These are phyloP conservation scores for Pluvianellus socialis DNA, from an alignment of 2,113 vertebrate species.

Conservation along the genomic window DNA sequence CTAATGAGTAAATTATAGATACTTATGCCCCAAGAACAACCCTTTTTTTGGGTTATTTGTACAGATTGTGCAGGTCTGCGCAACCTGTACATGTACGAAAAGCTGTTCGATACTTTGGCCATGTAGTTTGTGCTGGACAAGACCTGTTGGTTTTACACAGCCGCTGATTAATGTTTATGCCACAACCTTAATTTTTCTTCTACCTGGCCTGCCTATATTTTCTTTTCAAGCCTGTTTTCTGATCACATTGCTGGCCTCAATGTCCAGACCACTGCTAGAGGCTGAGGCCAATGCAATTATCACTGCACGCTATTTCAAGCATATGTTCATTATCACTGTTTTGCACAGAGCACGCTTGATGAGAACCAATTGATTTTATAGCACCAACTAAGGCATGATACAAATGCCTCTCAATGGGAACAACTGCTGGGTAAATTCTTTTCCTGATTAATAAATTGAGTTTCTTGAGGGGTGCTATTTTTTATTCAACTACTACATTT, in stretches of 20 bases:
- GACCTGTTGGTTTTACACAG: background rate
- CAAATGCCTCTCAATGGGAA: background rate
- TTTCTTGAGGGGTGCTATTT: background rate
- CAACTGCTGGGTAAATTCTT: background rate
- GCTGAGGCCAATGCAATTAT: background rate
- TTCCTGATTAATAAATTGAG: slow-evolving; percentile 3
- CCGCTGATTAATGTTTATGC: background rate
- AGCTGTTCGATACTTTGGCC: background rate
- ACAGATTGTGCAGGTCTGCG: background rate
- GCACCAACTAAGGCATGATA: background rate
- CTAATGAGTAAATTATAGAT: background rate
- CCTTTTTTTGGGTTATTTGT: background rate
- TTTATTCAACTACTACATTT: background rate
- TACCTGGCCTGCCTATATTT: background rate
- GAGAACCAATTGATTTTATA: slow-evolving; percentile 23
- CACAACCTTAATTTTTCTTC: background rate
- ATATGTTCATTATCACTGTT: slow-evolving; percentile 10
- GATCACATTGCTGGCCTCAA: background rate
- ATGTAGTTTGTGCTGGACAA: background rate
- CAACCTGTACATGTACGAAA: background rate
- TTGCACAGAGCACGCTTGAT: background rate
- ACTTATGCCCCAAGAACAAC: background rate
- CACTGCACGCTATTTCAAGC: background rate
- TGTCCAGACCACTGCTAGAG: background rate
- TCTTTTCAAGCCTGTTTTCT: background rate